These are phyloP conservation scores for Aphelenchoides besseyi DNA, from an alignment of 1,140 invertebrate species.

Conservation along the genomic window DNA sequence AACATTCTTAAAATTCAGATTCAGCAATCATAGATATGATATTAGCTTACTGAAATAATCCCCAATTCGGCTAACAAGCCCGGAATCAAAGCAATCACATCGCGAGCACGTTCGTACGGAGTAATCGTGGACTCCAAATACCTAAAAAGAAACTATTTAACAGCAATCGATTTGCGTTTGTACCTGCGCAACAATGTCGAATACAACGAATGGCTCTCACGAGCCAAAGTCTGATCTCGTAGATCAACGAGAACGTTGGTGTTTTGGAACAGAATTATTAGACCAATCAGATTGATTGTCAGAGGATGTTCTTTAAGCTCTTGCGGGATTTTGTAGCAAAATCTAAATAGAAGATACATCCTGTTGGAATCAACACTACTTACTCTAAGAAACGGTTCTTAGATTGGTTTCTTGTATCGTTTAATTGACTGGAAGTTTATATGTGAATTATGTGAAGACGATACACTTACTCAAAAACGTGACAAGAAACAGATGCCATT, in stretches of 20 bases:
- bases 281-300: slow-evolving; percentile 43
- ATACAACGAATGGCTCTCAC: slow-evolving; percentile 37
- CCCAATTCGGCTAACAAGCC: background rate
- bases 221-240: slow-evolving; percentile 37
- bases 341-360: slow-evolving; percentile 34
- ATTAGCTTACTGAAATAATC: background rate
- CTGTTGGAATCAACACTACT: no score
- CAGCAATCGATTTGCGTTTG: background rate
- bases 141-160: background rate
- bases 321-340: slow-evolving; percentile 28
- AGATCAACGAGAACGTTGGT: slow-evolving; percentile 13
- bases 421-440: no score
- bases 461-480: slow-evolving; percentile 61
- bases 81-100: background rate
- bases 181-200: slow-evolving; percentile 47
- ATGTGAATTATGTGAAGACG: no score
- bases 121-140: background rate
- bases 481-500: slow-evolving; percentile 35
- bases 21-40: background rate
- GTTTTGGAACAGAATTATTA: slow-evolving; percentile 49
- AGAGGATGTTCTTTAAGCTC: slow-evolving; percentile 38
- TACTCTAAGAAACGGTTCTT: slow-evolving; percentile 42
- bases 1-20: background rate
- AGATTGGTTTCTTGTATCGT: slow-evolving; percentile 38
- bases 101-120: background rate